These are phyloP conservation scores for Nomada goodeniana DNA, from an alignment of 2,888 invertebrate genomes.

Conservation along the genomic window DNA sequence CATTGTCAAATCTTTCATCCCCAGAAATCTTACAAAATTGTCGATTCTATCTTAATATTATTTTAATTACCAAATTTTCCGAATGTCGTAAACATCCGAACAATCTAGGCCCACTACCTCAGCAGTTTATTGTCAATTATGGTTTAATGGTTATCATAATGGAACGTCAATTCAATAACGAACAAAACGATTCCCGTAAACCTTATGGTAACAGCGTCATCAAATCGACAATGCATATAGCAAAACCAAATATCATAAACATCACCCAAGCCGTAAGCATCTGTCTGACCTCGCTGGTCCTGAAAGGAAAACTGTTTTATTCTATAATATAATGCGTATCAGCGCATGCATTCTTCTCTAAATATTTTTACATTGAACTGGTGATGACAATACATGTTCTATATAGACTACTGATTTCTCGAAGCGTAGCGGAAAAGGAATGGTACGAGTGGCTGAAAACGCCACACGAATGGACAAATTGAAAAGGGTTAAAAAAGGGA, in stretches of 20 bases:
- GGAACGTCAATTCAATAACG: neutral
- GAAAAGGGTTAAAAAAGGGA: neutral
- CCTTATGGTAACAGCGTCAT: conserved; percentile 15
- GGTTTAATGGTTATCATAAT: neutral
- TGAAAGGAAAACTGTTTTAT: conserved; percentile 38
- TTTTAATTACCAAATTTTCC: neutral
- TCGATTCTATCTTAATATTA: too few relatives aligned
- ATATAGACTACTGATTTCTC: neutral
- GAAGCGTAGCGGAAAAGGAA: neutral
- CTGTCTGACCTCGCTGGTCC: conserved; percentile 44
- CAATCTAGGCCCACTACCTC: too few relatives aligned
- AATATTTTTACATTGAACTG: conserved; percentile 12
- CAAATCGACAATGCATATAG: conserved; percentile 37
- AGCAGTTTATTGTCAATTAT: neutral
- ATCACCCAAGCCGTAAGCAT: conserved; percentile 13
- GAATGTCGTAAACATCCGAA: neutral
- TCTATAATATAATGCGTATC: conserved; percentile 11
- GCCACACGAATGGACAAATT: neutral
- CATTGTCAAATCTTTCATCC: too few relatives aligned
- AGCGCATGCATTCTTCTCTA: neutral
- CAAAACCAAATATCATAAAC: conserved; percentile 34
- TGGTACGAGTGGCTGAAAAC: neutral
- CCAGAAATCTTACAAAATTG: too few relatives aligned
- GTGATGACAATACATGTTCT: neutral
- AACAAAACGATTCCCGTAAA: conserved; percentile 15